Base-by-base conservation (phyloP, 2,113 vertebrate genomes). In the Pituophis catenifer region DNA sequence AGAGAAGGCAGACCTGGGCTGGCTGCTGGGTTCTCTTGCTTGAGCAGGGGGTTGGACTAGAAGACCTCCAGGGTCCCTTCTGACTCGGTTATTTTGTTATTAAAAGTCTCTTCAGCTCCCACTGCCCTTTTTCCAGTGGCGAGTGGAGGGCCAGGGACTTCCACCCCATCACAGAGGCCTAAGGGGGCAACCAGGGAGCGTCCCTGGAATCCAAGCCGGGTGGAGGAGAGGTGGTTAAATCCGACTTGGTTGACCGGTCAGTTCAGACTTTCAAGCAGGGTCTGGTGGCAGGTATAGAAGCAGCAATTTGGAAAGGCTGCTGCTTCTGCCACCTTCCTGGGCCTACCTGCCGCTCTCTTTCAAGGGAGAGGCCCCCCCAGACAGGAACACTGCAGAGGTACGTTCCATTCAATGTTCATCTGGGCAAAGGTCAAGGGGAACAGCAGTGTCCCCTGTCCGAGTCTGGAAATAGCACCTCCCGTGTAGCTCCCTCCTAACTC, bases 201-300 rank as follows among this genome's bases (percentile, higher is more conserved):
- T 6, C 65, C 29, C n/a, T 15, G n/a, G 13, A 75, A 75, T 70
- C n/a, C n/a, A 8, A 38, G 29, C n/a, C n/a, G 0, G n/a, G 70
- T 13, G 1, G n/a, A 17, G 6, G n/a, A 2, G 70, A 7, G 15
- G 15, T 19, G n/a, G 12, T 19, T 38, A 38, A 75, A 33, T 75
- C 70, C 8, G n/a, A 7, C 70, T 19, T 2, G 2, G n/a, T 7
- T 12, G n/a, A 7, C 5, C n/a, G 0, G 6, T 33, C n/a, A 8
- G 5, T 33, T 70, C 29, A 62, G 3, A 29, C 59, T 62, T 65
- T 29, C 29, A 38, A 33, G 70, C 70, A 17, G n/a, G n/a, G 5
- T 75, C 15, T 75, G 65, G 2, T 33, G 65, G 65, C 65, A 17
- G n/a, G 6, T 19, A 75, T 17, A 17, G 33, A 19, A 70, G 12